Evolutionary conservation across 2,888 invertebrate genomes (phyloP), one percentile per base, ranked within the genome.

Genomic region (Diarsia brunnea): DNA sequence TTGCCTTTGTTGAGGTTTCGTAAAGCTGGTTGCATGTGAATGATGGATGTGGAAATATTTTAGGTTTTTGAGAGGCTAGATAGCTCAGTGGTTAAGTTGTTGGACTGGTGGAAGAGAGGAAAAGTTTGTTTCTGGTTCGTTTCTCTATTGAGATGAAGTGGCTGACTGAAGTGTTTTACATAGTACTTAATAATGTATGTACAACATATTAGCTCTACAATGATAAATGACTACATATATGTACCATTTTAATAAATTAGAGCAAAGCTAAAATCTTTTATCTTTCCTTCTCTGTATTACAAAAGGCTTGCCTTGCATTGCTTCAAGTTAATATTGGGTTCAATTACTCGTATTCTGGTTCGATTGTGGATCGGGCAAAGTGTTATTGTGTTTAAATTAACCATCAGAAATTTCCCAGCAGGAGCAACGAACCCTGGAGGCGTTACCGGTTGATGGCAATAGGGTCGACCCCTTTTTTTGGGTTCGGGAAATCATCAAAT

Each of bases 41-140:
- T n/a, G 63, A 45, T 43, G 31, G 65, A 73, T 75, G 49, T 60
- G 8, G 69, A 63, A 81, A 75, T 85, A 47, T 38, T 75, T 2
- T 49, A 27, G 14, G 24, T 55, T 31, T 24, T 27, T 14, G 38
- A 47, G 27, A 5, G 11, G 63, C 16, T 63, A 63, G 19, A 8
- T 58, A 4, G 27, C 4, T 63, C 1, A 27, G 14, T 4, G 7
- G 19, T 11, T 47, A 43, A 27, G 0, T 1, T 4, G 10, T n/a
- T 24, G 24, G 1, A 24, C 1, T 47, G 45, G 4, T 8, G 7
- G 63, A 5, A 8, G 47, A 63, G 5, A 16, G 0, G 10, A 3
- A 8, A 12, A 45, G 16, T 68, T n/a, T 8, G 12, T 24, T 19
- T 0, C 31, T 19, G n/a, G 19, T 14, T 63, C 47, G 1, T n/a